These are phyloP conservation scores for Abrostola triplasia DNA, from an alignment of 2,888 invertebrate genomes.

Conservation along the genomic window DNA sequence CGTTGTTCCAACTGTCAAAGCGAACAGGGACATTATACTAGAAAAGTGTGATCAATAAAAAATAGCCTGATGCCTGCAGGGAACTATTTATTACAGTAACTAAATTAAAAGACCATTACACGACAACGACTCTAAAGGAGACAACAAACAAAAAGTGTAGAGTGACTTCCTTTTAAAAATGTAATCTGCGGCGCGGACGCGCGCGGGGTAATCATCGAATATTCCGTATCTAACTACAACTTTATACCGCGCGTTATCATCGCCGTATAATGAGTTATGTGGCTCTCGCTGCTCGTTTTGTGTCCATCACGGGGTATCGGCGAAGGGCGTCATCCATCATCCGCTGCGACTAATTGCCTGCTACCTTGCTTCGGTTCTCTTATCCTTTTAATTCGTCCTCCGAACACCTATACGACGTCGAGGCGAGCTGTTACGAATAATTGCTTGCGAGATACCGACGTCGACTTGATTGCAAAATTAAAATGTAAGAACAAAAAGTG, in stretches of 20 bases:
- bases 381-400: constrained; percentile 86
- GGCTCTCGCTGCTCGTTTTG: constrained; percentile 78
- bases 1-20: constrained; percentile 12
- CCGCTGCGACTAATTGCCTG: constrained; percentile 84
- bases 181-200: constrained; percentile 67
- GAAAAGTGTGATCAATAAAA: constrained; percentile 46
- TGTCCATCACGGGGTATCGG: constrained; percentile 78
- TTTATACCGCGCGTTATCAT: constrained; percentile 83
- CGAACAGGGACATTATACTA: constrained; percentile 16
- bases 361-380: constrained; percentile 84
- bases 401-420: constrained; percentile 72
- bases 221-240: constrained; percentile 82
- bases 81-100: constrained; percentile 61
- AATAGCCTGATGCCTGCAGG: constrained; percentile 17
- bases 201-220: constrained; percentile 75
- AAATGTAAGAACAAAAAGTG: constrained; percentile 70
- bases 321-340: constrained; percentile 85
- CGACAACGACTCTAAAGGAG: constrained; percentile 60
- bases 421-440: constrained; percentile 77
- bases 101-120: constrained; percentile 66
- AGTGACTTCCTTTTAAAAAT: constrained; percentile 69
- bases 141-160: constrained; percentile 60
- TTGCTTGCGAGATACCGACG: constrained; percentile 75
- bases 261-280: constrained; percentile 85
- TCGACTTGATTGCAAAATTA: constrained; percentile 75